phyloP scores from a whole-genome alignment of 2,113 vertebrate genomes.

The Toxostoma redivivum region DNA sequence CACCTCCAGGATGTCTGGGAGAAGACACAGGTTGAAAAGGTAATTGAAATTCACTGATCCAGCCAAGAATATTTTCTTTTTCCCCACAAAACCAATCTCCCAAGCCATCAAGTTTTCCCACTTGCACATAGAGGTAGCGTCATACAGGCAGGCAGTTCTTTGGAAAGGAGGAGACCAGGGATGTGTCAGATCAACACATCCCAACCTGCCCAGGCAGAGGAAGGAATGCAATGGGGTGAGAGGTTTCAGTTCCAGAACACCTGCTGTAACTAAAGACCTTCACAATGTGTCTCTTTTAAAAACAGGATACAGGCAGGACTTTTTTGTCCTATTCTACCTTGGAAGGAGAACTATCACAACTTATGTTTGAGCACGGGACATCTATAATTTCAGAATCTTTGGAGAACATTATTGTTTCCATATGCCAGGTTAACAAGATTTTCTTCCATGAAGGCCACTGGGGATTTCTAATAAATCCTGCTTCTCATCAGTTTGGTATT shows the following conservation, averaged over 20 bases:
- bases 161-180: not conserved
- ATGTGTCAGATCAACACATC: not conserved
- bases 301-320: not conserved
- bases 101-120: not conserved
- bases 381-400: not conserved
- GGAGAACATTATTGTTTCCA: not conserved
- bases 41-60: not conserved
- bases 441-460: not conserved
- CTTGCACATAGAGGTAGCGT: not conserved
- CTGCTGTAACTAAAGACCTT: not conserved
- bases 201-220: not conserved
- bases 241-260: not conserved
- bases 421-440: not conserved
- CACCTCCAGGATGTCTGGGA: conserved; percentile 88
- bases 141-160: not conserved
- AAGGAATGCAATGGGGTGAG: not conserved
- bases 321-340: not conserved
- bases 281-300: not conserved
- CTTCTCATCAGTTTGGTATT: not conserved
- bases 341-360: not conserved
- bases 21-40: not conserved
- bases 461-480: not conserved
- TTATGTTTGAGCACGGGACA: not conserved
- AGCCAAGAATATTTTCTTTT: not conserved
- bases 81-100: not conserved